Base-by-base conservation (phyloP, 2,113 vertebrate genomes). In the Nematolebias whitei region DNA sequence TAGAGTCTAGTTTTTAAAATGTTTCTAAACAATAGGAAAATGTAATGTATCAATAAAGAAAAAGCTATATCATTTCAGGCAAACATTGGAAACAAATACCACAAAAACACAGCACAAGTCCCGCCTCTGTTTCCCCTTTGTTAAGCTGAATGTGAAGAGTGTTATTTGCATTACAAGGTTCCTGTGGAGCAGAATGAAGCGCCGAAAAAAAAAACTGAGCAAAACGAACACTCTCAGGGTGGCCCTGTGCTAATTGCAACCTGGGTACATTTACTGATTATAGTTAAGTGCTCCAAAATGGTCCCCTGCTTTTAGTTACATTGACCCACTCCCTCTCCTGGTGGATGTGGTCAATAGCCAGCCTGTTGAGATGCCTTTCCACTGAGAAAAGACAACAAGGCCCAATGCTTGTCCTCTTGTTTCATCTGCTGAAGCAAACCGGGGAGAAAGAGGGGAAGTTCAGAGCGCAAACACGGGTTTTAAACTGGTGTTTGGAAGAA, bases 231-330 rank as follows among this genome's bases (percentile, higher is more conserved):
- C 87, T 78, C 79, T 76, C 81, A 78, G 83, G 84, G 85, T 88
- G 86, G 86, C 89, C 87, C 79, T 16, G 81, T 32, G 6, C 84
- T 89, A 89, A 89, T 90, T 90, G 89, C 80, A 38, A 86, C 82
- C 58, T 38, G 82, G 89, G 85, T 85, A 76, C 89, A 84, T 88
- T 90, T 88, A 90, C 83, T 89, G 89, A 90, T 89, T 88, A 89
- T 81, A 82, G 87, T 83, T 90, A 88, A 90, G 89, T 90, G 87
- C 71, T 85, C 78, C 85, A 89, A 86, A 90, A 89, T 86, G 86
- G 86, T 82, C 94, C 95, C 76, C 92, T 94, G 74, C 83, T 95
- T 76, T 84, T 78, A 76, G 86, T 82, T 82, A 51, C 86, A 90
- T 88, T 89, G 89, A 88, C 85, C 80, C 78, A 1, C 65, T 76